Percentiles rank a stretch among this genome's conserved stretches.
phyloP scores from a whole-genome alignment of 2,113 vertebrate genomes.

The Alethe castanea region DNA sequence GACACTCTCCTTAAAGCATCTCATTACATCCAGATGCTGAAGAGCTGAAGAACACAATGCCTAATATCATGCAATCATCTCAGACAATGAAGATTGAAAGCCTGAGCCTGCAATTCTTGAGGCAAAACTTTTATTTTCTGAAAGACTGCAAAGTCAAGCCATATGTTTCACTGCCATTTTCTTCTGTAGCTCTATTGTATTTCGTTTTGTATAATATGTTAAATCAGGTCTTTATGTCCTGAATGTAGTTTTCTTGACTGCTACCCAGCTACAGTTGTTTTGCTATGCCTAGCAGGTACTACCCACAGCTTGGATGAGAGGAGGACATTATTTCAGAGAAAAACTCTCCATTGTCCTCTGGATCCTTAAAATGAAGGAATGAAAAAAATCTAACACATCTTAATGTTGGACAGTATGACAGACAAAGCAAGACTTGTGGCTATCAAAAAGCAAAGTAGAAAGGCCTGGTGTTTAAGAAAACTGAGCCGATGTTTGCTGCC shows the following conservation, averaged over 20 bases:
- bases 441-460: constrained; percentile 43
- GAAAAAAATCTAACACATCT: constrained; percentile 16
- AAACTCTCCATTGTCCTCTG: neutral
- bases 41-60: constrained; percentile 24
- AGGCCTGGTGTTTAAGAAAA: constrained; percentile 42
- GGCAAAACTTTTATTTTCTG: constrained; percentile 27
- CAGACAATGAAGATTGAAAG: constrained; percentile 39
- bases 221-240: neutral
- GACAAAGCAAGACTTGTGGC: constrained; percentile 54
- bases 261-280: neutral
- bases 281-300: constrained; percentile 1
- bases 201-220: neutral
- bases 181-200: neutral
- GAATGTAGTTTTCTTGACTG: neutral
- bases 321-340: constrained; percentile 5
- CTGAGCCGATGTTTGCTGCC: constrained; percentile 23
- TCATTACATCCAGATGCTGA: constrained; percentile 48
- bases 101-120: neutral
- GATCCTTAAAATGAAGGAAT: constrained; percentile 31
- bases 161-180: constrained; percentile 10
- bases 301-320: neutral
- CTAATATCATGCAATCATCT: constrained; percentile 30
- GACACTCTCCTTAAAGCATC: constrained; percentile 49
- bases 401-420: constrained; percentile 14
- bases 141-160: constrained; percentile 1